Conservation (phyloP, 1,140 invertebrate genomes). For the Brachionus rotundiformis region DNA sequence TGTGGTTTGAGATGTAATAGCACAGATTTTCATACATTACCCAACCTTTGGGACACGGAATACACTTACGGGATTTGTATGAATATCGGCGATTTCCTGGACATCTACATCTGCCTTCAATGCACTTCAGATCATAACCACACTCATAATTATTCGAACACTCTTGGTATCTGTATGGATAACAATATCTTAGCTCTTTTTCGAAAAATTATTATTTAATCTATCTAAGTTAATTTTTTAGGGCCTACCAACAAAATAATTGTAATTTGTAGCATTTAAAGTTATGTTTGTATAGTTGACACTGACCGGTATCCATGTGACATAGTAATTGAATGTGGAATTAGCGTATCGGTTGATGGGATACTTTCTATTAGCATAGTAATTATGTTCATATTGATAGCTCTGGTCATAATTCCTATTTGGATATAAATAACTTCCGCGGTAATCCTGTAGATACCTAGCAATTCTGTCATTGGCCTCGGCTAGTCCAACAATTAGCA, state of each 20-base stretch:
- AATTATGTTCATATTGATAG: background rate
- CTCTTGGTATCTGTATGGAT: background rate
- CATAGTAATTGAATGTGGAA: background rate
- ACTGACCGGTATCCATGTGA: background rate
- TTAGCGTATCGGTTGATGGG: background rate
- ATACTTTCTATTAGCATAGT: background rate
- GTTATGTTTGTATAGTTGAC: background rate
- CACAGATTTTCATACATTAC: conserved; percentile 10
- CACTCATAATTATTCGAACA: background rate
- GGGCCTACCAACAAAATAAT: background rate
- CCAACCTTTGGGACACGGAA: conserved; percentile 14
- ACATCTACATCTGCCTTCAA: conserved; percentile 2
- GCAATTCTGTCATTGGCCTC: background rate
- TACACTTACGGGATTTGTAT: background rate
- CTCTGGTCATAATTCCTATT: background rate
- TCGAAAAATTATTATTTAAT: background rate
- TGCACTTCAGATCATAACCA: background rate
- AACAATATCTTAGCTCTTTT: conserved; percentile 8
- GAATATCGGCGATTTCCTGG: background rate
- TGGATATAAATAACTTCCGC: background rate
- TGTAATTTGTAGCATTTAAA: background rate
- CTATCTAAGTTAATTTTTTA: background rate
- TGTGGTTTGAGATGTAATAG: conserved; percentile 18
- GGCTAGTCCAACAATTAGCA: background rate
- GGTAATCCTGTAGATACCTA: background rate